phyloP scores from a whole-genome alignment of 2,888 invertebrate species.

The Cerastoderma edule region DNA sequence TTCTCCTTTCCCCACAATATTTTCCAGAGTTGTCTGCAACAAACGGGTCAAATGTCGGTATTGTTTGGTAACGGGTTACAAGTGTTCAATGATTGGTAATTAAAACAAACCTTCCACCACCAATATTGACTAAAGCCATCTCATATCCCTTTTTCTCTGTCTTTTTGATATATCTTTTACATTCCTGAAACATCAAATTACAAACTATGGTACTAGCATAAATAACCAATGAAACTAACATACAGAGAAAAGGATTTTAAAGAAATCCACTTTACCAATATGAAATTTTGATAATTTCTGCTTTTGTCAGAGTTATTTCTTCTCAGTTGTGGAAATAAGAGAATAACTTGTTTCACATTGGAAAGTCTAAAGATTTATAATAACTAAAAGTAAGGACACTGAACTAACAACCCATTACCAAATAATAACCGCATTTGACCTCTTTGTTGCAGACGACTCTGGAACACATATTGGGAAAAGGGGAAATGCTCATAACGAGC shows the following conservation, averaged over 20 bases:
- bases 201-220: not conserved
- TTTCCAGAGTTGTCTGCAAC: not conserved
- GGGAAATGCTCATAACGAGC: too few relatives aligned
- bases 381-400: too few relatives aligned
- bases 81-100: too few relatives aligned
- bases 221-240: not conserved
- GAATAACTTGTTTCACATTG: not conserved
- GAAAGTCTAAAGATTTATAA: too few relatives aligned
- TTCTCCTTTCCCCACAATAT: constrained; percentile 5
- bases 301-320: not conserved
- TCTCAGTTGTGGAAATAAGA: not conserved
- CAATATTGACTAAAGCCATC: constrained; percentile 72
- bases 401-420: too few relatives aligned
- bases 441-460: too few relatives aligned
- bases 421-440: too few relatives aligned
- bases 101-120: constrained; percentile 65
- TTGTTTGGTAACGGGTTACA: constrained; percentile 1
- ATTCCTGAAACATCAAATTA: constrained; percentile 64
- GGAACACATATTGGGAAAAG: too few relatives aligned
- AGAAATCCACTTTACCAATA: not conserved
- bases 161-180: constrained; percentile 67
- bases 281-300: not conserved
- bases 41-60: not conserved
- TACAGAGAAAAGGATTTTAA: not conserved
- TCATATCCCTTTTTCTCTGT: constrained; percentile 74